Evolutionary conservation across 2,888 invertebrate genomes (phyloP).

Genomic region (Cecidostiba fungosa): DNA sequence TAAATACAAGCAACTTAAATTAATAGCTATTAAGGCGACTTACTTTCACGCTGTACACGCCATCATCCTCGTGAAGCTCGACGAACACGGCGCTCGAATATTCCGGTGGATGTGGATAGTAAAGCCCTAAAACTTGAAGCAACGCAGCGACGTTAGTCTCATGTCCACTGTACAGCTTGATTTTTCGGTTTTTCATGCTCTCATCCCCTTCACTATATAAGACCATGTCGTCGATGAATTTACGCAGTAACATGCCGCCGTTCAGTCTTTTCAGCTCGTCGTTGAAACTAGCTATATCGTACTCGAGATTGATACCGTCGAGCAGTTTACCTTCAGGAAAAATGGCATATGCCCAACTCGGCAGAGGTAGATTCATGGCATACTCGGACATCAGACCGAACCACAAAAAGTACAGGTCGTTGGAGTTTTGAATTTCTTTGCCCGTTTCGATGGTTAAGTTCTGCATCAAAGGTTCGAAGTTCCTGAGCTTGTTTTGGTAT

Average conservation of each 20-base stretch:
- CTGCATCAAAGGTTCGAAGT: conserved; percentile 65
- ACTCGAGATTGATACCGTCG: conserved; percentile 81
- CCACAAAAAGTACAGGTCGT: conserved; percentile 69
- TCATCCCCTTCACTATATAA: conserved; percentile 70
- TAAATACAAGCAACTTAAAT: background rate
- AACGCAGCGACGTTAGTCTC: conserved; percentile 72
- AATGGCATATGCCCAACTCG: conserved; percentile 82
- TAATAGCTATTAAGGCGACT: background rate
- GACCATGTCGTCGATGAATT: conserved; percentile 60
- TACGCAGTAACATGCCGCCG: conserved; percentile 78
- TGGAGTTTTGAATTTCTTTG: conserved; percentile 62
- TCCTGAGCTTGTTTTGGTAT: conserved; percentile 56
- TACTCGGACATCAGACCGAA: conserved; percentile 78
- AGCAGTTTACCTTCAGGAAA: conserved; percentile 81
- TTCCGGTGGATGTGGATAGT: conserved; percentile 71
- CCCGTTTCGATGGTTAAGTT: conserved; percentile 66
- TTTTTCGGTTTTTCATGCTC: conserved; percentile 73
- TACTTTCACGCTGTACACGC: conserved; percentile 71
- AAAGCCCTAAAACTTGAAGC: conserved; percentile 71
- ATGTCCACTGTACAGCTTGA: conserved; percentile 73
- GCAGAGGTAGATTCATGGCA: conserved; percentile 82
- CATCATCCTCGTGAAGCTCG: conserved; percentile 69
- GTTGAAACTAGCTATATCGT: conserved; percentile 82
- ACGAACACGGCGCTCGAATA: conserved; percentile 72
- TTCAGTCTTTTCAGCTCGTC: conserved; percentile 81